A percentile compares a stretch with the other conserved stretches of the same genome.
phyloP scores from a whole-genome alignment of 2,888 invertebrate genomes.

The Hesperia comma region DNA sequence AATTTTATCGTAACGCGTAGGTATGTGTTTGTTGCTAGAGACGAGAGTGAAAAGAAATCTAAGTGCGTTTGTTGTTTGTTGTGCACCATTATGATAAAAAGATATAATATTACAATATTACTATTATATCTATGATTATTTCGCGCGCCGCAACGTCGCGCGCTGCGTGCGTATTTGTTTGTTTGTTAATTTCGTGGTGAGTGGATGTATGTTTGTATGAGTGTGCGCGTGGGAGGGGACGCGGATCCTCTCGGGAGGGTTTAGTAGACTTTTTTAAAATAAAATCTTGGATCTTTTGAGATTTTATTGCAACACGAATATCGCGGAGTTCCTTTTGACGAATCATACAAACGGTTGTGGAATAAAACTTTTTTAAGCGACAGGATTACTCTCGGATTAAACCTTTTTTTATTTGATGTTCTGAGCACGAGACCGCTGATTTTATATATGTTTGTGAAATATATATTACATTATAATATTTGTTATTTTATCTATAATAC shows the following conservation, averaged over 20 bases:
- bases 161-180: slow-evolving; percentile 46
- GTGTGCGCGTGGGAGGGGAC: slow-evolving; percentile 5
- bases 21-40: slow-evolving; percentile 62
- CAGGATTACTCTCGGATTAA: slow-evolving; percentile 8
- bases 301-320: slow-evolving; percentile 22
- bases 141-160: slow-evolving; percentile 56
- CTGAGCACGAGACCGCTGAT: neutral
- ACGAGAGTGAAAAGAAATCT: slow-evolving; percentile 64
- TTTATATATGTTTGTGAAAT: slow-evolving; percentile 6
- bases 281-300: slow-evolving; percentile 16
- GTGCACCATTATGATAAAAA: slow-evolving; percentile 70
- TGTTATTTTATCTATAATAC: neutral
- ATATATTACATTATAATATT: neutral
- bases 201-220: slow-evolving; percentile 41
- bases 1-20: slow-evolving; percentile 62
- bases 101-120: slow-evolving; percentile 45
- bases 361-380: slow-evolving; percentile 24
- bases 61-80: slow-evolving; percentile 79
- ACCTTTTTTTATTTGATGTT: neutral
- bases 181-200: slow-evolving; percentile 40
- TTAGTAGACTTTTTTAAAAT: slow-evolving; percentile 36
- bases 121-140: slow-evolving; percentile 50
- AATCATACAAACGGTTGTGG: slow-evolving; percentile 30
- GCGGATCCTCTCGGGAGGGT: slow-evolving; percentile 1
- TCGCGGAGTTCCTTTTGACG: slow-evolving; percentile 27